Conservation (phyloP, 2,113 vertebrate genomes). For the Nothocercus nigrocapillus region DNA sequence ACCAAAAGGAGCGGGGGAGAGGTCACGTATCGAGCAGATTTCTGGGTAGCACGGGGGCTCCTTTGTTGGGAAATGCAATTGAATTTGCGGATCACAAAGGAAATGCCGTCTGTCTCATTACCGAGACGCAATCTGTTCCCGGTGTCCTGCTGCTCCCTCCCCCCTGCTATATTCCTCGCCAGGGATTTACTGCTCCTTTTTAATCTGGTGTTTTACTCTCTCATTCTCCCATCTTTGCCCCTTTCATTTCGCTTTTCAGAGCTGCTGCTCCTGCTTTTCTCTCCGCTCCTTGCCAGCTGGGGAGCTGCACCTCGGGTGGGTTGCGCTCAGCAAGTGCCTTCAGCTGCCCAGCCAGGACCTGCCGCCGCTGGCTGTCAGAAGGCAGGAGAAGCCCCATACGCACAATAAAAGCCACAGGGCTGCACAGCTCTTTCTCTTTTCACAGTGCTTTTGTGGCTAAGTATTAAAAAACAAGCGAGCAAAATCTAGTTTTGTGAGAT, state of each 20-base stretch:
- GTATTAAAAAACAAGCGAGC: not conserved
- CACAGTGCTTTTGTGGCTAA: fast-evolving
- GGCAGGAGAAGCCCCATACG: not conserved
- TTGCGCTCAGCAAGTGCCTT: not conserved
- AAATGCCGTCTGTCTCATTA: slow-evolving; percentile 30
- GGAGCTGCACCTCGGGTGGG: not conserved
- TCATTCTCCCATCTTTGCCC: not conserved
- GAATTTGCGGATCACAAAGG: slow-evolving; percentile 14
- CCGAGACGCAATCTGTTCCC: slow-evolving; percentile 22
- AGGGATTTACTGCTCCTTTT: slow-evolving; percentile 34
- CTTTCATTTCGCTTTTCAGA: not conserved
- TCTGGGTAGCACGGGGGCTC: not conserved
- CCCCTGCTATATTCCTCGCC: not conserved
- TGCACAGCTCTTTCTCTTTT: not conserved
- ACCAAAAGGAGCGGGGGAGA: not conserved
- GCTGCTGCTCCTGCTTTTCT: not conserved
- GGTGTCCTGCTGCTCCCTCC: not conserved
- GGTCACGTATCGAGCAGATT: not conserved
- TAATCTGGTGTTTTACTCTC: slow-evolving; percentile 6
- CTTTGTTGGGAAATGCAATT: not conserved
- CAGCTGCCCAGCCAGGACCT: not conserved
- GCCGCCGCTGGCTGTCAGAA: not conserved
- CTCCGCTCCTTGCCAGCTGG: not conserved
- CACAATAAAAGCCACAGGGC: not conserved
- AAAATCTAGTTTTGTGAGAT: slow-evolving; percentile 65